A percentile compares a stretch with the other conserved stretches of the same genome.
Conservation (phyloP, 1,140 invertebrate genomes). For the Colletes gigas region DNA sequence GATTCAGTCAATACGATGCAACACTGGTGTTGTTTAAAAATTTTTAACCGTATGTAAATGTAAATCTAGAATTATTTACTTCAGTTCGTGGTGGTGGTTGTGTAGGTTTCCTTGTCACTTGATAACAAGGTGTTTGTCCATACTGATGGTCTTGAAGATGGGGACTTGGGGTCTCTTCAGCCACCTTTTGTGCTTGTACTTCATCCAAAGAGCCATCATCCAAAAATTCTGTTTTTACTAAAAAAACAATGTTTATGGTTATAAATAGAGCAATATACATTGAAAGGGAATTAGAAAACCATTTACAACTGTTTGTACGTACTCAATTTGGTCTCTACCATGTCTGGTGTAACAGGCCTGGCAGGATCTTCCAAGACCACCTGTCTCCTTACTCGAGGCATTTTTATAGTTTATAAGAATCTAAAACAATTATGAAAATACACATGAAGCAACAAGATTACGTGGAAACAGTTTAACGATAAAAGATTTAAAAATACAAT, state of each 20-base stretch:
- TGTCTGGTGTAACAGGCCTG: conserved; percentile 80
- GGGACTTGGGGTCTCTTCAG: conserved; percentile 84
- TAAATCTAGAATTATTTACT: conserved; percentile 68
- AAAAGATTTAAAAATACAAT: not conserved
- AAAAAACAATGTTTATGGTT: not conserved
- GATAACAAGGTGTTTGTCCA: conserved; percentile 89
- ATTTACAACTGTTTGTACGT: conserved; percentile 45
- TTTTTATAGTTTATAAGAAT: conserved; percentile 56
- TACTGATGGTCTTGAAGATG: conserved; percentile 93
- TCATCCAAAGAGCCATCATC: conserved; percentile 78
- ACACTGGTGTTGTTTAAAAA: not conserved
- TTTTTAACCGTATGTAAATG: not conserved
- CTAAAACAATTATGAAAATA: conserved; percentile 61
- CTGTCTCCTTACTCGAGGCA: conserved; percentile 80
- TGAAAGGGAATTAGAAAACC: not conserved
- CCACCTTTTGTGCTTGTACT: conserved; percentile 76
- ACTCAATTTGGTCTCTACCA: conserved; percentile 79
- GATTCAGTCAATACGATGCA: too few species aligned
- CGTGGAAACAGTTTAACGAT: too few species aligned
- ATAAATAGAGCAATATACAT: not conserved
- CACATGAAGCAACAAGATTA: not conserved
- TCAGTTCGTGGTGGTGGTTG: conserved; percentile 81
- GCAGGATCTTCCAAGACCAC: conserved; percentile 79
- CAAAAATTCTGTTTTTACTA: conserved; percentile 79
- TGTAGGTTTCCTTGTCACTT: conserved; percentile 83